These are phyloP conservation scores for Drosophila punjabiensis DNA, from an alignment of 1,140 invertebrate genomes.

Conservation along the genomic window DNA sequence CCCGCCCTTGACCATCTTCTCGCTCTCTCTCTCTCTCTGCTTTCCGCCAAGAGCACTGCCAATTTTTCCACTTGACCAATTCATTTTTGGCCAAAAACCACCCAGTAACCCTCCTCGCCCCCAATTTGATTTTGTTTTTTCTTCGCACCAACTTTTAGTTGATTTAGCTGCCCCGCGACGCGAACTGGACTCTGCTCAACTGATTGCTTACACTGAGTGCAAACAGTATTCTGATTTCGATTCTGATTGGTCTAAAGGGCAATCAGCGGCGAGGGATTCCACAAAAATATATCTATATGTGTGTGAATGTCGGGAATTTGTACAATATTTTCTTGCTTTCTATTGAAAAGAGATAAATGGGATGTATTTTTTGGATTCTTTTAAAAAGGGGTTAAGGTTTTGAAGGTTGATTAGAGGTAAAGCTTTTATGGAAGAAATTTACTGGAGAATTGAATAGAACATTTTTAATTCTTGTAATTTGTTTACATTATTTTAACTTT, in stretches of 20 bases:
- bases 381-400: neutral
- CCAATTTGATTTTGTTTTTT: conserved; percentile 80
- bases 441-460: too few species aligned
- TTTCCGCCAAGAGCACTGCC: conserved; percentile 47
- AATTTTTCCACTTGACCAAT: conserved; percentile 84
- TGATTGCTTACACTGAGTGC: conserved; percentile 69
- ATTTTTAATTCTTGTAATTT: neutral
- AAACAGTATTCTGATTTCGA: conserved; percentile 49
- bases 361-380: neutral
- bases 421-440: rapidly evolving
- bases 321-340: conserved; percentile 5
- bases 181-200: conserved; percentile 63
- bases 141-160: conserved; percentile 82
- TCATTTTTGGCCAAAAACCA: conserved; percentile 62
- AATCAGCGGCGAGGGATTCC: conserved; percentile 35
- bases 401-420: neutral
- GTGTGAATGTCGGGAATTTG: neutral
- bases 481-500: neutral
- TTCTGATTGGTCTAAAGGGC: conserved; percentile 42
- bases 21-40: conserved; percentile 2
- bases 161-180: conserved; percentile 74
- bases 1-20: neutral
- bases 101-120: neutral
- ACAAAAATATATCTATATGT: neutral
- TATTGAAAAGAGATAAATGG: conserved; percentile 2